Percentiles rank a stretch among this genome's conserved stretches.
Evolutionary conservation across 2,888 invertebrate genomes (phyloP).

Genomic region (Idaea biselata): DNA sequence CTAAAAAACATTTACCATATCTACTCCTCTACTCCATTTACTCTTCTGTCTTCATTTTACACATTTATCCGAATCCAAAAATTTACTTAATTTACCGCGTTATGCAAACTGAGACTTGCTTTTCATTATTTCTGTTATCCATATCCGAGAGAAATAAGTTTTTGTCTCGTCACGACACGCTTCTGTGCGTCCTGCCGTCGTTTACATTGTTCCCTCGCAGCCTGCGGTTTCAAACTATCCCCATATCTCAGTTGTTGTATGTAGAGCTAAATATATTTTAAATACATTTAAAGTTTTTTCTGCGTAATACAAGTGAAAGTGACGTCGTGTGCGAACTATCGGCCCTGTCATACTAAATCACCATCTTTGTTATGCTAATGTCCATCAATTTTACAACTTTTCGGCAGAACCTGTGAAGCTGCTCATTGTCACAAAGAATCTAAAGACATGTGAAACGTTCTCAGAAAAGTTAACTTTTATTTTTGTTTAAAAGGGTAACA

Average conservation of each 20-base stretch:
- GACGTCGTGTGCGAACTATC: constrained; percentile 51
- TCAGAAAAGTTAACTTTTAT: constrained; percentile 52
- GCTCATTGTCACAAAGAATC: constrained; percentile 52
- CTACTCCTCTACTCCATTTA: not conserved
- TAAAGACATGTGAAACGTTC: constrained; percentile 62
- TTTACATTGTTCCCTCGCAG: constrained; percentile 59
- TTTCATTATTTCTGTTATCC: constrained; percentile 64
- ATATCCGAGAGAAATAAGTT: constrained; percentile 71
- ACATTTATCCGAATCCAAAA: constrained; percentile 60
- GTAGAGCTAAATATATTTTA: constrained; percentile 50
- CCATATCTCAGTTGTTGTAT: constrained; percentile 43
- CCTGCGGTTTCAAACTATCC: constrained; percentile 66
- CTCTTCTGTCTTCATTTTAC: constrained; percentile 44
- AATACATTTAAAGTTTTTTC: constrained; percentile 48
- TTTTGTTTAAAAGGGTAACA: constrained; percentile 36
- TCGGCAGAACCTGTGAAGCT: constrained; percentile 58
- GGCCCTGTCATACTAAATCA: constrained; percentile 66
- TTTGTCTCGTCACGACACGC: constrained; percentile 68
- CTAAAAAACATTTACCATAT: not conserved
- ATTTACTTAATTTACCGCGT: constrained; percentile 72
- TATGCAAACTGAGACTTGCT: constrained; percentile 65
- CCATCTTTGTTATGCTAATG: constrained; percentile 76
- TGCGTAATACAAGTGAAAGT: constrained; percentile 68
- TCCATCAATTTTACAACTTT: constrained; percentile 65
- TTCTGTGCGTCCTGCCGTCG: constrained; percentile 54